A percentile compares a stretch with the other conserved stretches of the same genome.
Evolutionary conservation across 2,888 invertebrate species (phyloP).

Genomic region (Poecilobothrus nobilitatus): DNA sequence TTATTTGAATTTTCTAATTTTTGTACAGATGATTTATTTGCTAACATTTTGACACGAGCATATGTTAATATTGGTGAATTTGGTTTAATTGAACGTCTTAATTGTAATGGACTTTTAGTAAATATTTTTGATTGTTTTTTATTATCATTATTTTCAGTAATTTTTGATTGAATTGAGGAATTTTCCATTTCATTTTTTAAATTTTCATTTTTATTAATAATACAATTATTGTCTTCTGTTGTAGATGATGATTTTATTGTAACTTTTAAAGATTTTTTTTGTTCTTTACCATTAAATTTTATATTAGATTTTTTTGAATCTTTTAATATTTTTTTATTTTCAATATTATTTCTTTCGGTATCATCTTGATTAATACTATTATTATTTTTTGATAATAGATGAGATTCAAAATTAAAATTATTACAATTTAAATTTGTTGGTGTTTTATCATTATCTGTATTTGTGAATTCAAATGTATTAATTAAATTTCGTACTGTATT

Average conservation of each 20-base stretch:
- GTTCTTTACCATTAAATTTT: not conserved
- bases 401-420: constrained; percentile 20
- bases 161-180: not conserved
- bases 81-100: not conserved
- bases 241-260: not conserved
- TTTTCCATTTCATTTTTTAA: constrained; percentile 17
- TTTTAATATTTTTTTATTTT: not conserved
- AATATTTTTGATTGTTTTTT: constrained; percentile 30
- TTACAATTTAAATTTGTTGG: constrained; percentile 22
- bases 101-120: constrained; percentile 20
- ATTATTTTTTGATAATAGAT: constrained; percentile 17
- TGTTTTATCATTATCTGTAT: constrained; percentile 23
- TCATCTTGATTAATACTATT: not conserved
- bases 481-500: not conserved
- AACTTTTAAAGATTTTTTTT: not conserved
- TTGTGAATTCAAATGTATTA: not conserved
- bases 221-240: not conserved
- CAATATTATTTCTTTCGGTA: not conserved
- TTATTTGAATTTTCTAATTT: constrained; percentile 9
- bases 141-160: constrained; percentile 20
- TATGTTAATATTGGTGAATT: constrained; percentile 36
- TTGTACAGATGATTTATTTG: constrained; percentile 20
- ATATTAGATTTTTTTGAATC: not conserved
- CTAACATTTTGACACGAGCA: constrained; percentile 36
- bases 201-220: constrained; percentile 9